Percentiles rank a stretch among this genome's conserved stretches.
Conservation (phyloP, 2,888 invertebrate genomes). For the Drosophila limbata region DNA sequence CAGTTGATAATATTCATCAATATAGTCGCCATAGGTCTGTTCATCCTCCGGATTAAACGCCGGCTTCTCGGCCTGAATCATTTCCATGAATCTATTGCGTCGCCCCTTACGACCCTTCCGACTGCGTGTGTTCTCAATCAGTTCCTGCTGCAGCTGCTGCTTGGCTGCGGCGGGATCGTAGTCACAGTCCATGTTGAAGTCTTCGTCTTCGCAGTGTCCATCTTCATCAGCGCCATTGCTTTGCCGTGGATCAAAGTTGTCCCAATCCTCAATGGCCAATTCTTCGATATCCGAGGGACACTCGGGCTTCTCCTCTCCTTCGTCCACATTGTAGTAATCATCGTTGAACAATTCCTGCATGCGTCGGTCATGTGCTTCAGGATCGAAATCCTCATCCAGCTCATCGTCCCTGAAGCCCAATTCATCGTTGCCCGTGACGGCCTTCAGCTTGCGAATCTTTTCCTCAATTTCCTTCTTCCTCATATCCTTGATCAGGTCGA, state of each 20-base stretch:
- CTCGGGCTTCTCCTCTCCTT: constrained; percentile 91
- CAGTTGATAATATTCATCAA: constrained; percentile 97
- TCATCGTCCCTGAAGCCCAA: constrained; percentile 89
- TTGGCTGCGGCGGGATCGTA: constrained; percentile 88
- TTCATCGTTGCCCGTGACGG: constrained; percentile 93
- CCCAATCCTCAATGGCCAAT: constrained; percentile 84
- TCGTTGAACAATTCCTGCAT: constrained; percentile 95
- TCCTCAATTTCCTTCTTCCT: constrained; percentile 96
- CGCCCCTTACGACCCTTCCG: constrained; percentile 88
- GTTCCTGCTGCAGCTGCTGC: constrained; percentile 87
- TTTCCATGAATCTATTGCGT: constrained; percentile 91
- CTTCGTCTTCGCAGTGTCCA: constrained; percentile 91
- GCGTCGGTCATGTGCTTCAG: constrained; percentile 92
- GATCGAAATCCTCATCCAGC: constrained; percentile 96
- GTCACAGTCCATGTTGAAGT: constrained; percentile 96
- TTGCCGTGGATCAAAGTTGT: constrained; percentile 87
- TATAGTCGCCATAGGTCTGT: constrained; percentile 92
- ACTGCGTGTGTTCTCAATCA: constrained; percentile 87
- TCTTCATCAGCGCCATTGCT: constrained; percentile 77
- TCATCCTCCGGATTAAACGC: constrained; percentile 92
- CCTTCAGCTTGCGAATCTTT: constrained; percentile 93
- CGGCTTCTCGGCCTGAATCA: constrained; percentile 92
- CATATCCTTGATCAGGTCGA: constrained; percentile 93
- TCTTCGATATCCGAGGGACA: constrained; percentile 91
- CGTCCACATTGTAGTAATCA: constrained; percentile 92